Conservation (phyloP, 2,888 invertebrate species). For the Sinelater perroti region DNA sequence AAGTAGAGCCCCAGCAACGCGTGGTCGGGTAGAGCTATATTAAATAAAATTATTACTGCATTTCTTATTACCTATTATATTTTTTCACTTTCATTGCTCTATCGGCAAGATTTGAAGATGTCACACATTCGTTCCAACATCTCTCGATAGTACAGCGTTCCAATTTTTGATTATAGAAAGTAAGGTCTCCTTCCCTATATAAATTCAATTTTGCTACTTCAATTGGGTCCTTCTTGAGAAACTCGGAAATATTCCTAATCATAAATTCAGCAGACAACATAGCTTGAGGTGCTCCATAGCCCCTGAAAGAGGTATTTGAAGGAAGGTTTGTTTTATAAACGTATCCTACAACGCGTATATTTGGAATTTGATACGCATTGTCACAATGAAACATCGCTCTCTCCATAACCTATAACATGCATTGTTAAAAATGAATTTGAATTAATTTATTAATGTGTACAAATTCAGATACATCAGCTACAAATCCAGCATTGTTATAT, state of each 20-base stretch:
- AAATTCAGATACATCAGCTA: slow-evolving; percentile 11
- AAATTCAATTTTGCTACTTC: slow-evolving; percentile 80
- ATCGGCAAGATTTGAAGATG: slow-evolving; percentile 70
- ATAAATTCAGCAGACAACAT: slow-evolving; percentile 87
- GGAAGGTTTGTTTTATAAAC: slow-evolving; percentile 89
- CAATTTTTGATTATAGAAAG: slow-evolving; percentile 80
- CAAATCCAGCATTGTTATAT: slow-evolving; percentile 59
- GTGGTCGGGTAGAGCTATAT: neutral
- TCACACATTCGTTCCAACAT: slow-evolving; percentile 83
- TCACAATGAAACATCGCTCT: slow-evolving; percentile 85
- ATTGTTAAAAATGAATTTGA: slow-evolving; percentile 23
- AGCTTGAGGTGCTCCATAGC: slow-evolving; percentile 91
- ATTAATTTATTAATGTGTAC: neutral
- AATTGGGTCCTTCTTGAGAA: slow-evolving; percentile 70
- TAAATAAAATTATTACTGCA: neutral
- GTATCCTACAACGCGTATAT: slow-evolving; percentile 74
- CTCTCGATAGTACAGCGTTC: slow-evolving; percentile 74
- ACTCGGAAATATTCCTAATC: slow-evolving; percentile 79
- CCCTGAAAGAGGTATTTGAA: slow-evolving; percentile 93
- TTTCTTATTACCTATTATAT: slow-evolving; percentile 82
- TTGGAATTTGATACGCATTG: slow-evolving; percentile 84
- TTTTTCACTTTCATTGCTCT: slow-evolving; percentile 67
- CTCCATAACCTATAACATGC: slow-evolving; percentile 72
- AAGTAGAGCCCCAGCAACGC: too few species aligned
- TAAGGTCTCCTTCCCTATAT: slow-evolving; percentile 78